Percentiles rank a stretch among this genome's conserved stretches.
Evolutionary conservation across 2,113 vertebrate genomes (phyloP).

Genomic region (Petroica traversi): DNA sequence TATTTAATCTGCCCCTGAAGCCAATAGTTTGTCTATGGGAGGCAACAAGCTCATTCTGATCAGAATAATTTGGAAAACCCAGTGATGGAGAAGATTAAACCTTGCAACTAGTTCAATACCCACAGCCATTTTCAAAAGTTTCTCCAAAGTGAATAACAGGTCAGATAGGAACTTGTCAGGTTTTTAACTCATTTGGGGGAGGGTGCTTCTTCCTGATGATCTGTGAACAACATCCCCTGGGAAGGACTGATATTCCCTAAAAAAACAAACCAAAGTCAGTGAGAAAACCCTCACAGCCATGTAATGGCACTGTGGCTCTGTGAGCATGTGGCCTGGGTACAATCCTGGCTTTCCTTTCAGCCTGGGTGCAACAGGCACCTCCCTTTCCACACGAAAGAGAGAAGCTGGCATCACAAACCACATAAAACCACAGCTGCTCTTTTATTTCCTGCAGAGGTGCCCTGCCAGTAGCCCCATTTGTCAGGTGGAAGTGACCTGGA

Average conservation of each 20-base stretch:
- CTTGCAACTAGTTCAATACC: background rate
- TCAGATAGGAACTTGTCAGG: background rate
- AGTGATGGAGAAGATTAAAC: background rate
- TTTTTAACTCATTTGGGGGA: background rate
- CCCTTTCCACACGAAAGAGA: background rate
- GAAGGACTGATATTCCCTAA: background rate
- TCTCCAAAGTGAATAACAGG: background rate
- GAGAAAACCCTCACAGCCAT: background rate
- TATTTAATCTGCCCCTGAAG: background rate
- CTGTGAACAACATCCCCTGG: background rate
- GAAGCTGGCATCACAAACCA: background rate
- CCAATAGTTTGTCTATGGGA: background rate
- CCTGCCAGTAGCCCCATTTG: background rate
- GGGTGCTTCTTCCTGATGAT: background rate
- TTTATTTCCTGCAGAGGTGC: background rate
- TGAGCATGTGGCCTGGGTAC: background rate
- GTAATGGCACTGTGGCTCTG: fast-evolving
- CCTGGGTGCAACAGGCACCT: background rate
- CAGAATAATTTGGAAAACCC: background rate
- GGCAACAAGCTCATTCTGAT: background rate
- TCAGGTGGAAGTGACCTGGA: background rate
- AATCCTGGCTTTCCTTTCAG: background rate
- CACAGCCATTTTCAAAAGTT: background rate
- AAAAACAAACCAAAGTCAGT: background rate
- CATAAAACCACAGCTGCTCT: background rate